Evolutionary conservation across 2,113 vertebrate genomes (phyloP), one percentile per base, ranked within the genome.

Genomic region (Nothoprocta perdicaria): DNA sequence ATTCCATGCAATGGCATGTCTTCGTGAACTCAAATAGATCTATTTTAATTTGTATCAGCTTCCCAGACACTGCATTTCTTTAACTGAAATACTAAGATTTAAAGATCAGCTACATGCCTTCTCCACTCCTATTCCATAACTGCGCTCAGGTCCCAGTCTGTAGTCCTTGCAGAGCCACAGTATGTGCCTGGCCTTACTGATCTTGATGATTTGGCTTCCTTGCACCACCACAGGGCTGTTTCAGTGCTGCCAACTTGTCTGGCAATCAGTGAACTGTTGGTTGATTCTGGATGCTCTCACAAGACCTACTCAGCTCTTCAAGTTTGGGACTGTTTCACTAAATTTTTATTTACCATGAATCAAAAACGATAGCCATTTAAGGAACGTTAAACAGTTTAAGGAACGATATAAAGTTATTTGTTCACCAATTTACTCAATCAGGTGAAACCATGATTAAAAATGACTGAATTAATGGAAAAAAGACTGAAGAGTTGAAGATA

Each of bases 31-130:
- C 80, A 74, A 60, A 78, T 31, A 86, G 45, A 62, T 63, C 60
- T 89, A 43, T 83, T 80, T 85, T 69, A 38, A 55, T 80, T 87
- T 76, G 77, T 52, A 69, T 29, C 52, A 92, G 76, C 68, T 95
- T 89, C 91, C 61, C 50, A 95, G 80, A 88, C 41, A 26, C 35
- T 67, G 55, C 68, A 91, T 86, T 91, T 95, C 73, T 63, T 38
- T 80, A 89, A 92, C 4, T 88, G 68, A 83, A 95, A 85, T 88
- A 83, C 16, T 77, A 74, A 80, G 84, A 41, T 45, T 50, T 50
- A 55, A 67, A 88, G 76, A 88, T 80, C 16, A 1, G 22, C 18
- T 21, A 48, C 48, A 48, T 48, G 48, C 48, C 48, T 48, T 48
- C 21, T 10, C 48, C 48, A 48, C 48, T 48, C 48, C 21, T 23